Conservation (phyloP, 1,140 invertebrate species). For the Thaumetopoea pityocampa region DNA sequence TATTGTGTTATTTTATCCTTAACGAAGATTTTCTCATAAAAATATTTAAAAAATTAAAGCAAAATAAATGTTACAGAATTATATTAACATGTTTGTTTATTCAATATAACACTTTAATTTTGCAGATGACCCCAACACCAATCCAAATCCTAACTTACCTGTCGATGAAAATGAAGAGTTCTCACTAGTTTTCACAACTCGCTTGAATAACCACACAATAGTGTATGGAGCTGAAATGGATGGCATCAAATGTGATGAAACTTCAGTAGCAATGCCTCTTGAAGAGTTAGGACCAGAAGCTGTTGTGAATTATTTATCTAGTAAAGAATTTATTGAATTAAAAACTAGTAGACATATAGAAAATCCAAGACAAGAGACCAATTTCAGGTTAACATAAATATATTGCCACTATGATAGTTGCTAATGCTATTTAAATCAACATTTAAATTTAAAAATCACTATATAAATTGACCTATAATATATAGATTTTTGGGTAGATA, state of each 20-base stretch:
- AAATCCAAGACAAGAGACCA: constrained; percentile 70
- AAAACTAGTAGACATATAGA: constrained; percentile 81
- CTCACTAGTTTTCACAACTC: constrained; percentile 77
- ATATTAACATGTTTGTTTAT: background rate
- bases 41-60: constrained; percentile 1
- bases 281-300: constrained; percentile 29
- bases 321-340: constrained; percentile 80
- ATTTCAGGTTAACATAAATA: constrained; percentile 75
- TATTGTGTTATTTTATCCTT: too few relatives aligned
- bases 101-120: background rate
- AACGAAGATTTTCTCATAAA: too few relatives aligned
- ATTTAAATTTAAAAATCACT: too few relatives aligned
- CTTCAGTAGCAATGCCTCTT: constrained; percentile 35
- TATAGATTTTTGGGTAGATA: too few relatives aligned
- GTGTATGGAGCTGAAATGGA: constrained; percentile 83
- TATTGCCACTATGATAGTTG: background rate
- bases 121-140: constrained; percentile 40
- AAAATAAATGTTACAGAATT: background rate
- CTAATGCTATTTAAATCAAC: constrained; percentile 2
- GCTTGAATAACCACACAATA: constrained; percentile 77
- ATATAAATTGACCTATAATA: too few relatives aligned
- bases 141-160: constrained; percentile 59
- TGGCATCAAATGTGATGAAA: constrained; percentile 70
- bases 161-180: constrained; percentile 83
- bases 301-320: constrained; percentile 53